Percentiles rank a stretch among this genome's conserved stretches.
Evolutionary conservation across 2,888 invertebrate genomes (phyloP).

Genomic region (Maniola hyperantus): DNA sequence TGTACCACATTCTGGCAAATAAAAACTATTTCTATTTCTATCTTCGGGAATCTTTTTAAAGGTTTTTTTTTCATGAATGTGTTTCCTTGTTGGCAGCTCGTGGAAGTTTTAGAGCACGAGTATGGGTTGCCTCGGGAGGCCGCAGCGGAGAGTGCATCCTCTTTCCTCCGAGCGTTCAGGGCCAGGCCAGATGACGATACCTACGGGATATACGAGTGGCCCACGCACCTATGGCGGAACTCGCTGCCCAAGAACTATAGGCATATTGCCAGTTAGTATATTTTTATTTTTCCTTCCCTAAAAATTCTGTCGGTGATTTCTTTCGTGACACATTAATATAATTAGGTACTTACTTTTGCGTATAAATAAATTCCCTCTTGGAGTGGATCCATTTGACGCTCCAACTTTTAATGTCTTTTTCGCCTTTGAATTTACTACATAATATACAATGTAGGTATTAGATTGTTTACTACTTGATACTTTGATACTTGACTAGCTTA

Average conservation of each 20-base stretch:
- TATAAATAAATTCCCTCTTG: slow-evolving; percentile 7
- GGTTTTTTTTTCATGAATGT: background rate
- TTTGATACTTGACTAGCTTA: too few relatives aligned
- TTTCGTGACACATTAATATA: slow-evolving; percentile 3
- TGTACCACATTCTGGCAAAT: too few relatives aligned
- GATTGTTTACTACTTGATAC: too few relatives aligned
- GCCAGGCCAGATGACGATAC: slow-evolving; percentile 90
- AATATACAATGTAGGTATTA: background rate
- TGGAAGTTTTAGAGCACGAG: slow-evolving; percentile 81
- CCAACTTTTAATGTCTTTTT: background rate
- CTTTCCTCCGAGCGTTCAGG: slow-evolving; percentile 89
- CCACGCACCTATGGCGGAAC: slow-evolving; percentile 89
- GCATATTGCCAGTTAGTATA: slow-evolving; percentile 85
- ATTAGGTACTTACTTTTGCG: background rate
- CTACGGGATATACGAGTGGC: slow-evolving; percentile 89
- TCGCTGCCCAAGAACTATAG: slow-evolving; percentile 88
- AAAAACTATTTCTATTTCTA: too few relatives aligned
- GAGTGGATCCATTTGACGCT: background rate
- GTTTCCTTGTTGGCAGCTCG: slow-evolving; percentile 57
- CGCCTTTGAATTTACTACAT: background rate
- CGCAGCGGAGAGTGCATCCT: slow-evolving; percentile 85
- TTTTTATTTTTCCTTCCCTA: slow-evolving; percentile 9
- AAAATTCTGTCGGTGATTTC: background rate
- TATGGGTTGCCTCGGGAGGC: slow-evolving; percentile 85
- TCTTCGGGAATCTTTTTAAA: background rate